phyloP scores from a whole-genome alignment of 2,113 vertebrate species.

The Emydura subglobosa region DNA sequence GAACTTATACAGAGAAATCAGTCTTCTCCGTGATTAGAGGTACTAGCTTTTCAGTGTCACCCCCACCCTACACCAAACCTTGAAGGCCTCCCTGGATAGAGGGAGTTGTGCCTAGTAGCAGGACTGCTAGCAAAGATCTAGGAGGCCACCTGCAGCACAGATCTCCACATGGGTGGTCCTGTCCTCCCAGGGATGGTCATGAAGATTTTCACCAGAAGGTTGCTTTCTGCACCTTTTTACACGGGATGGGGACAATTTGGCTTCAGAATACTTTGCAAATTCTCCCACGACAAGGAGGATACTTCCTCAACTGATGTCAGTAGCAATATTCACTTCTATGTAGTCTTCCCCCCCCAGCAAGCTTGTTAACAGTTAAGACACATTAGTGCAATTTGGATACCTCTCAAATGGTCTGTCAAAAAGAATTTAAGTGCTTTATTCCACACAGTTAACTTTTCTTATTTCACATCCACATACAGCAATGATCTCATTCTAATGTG shows the following conservation, averaged over 20 bases:
- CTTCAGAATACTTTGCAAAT: not conserved
- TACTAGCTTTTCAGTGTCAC: not conserved
- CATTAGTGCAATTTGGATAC: not conserved
- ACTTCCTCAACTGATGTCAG: not conserved
- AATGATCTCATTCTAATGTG: not conserved
- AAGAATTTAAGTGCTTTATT: not conserved
- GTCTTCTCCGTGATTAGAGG: not conserved
- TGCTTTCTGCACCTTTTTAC: not conserved
- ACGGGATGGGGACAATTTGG: not conserved
- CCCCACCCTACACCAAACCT: not conserved
- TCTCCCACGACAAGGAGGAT: not conserved
- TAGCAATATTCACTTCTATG: not conserved
- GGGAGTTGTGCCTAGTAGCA: not conserved
- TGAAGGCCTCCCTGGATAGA: not conserved
- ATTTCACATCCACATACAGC: not conserved
- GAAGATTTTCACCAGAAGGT: not conserved
- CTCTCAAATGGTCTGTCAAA: not conserved
- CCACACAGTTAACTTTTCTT: not conserved
- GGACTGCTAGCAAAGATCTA: not conserved
- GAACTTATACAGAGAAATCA: not conserved
- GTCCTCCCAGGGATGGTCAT: not conserved
- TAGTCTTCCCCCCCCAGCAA: not conserved
- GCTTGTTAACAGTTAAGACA: not conserved
- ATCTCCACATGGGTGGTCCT: not conserved
- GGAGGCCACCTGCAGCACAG: not conserved